Base-by-base conservation (phyloP, 2,888 invertebrate species). In the Quadroppia sp. region DNA sequence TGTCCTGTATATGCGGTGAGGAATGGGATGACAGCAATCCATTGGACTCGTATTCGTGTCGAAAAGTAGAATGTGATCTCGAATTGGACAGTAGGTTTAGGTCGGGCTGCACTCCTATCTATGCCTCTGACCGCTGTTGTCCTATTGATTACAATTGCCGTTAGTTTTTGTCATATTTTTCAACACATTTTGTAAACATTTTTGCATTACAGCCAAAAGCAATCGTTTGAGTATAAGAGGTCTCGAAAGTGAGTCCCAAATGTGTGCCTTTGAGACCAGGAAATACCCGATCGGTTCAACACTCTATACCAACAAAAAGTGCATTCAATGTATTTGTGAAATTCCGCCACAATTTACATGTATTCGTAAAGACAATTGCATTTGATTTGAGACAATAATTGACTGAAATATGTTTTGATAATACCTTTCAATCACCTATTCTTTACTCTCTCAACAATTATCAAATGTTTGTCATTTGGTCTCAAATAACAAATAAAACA, bases 311-410 rank as follows among this genome's bases (percentile, higher is more conserved):
- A n/a, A 20, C 6, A 30, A 53, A 20, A 50, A 50, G 20, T 74
- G 74, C 53, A 36, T 50, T 6, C 32, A 74, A 17, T 74, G 74
- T 53, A 69, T 70, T 9, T 74, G 74, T 71, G 30, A 48, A 20
- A 15, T 74, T 17, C 74, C 74, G 13, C 74, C 74, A 2, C 70
- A 74, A 17, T 74, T 74, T 30, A 74, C 74, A 13, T 74, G 74
- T 42, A 59, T 74, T 20, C 32, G 67, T 4, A 73, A 67, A 32
- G 36, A 9, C 36, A 48, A 70, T 69, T 73, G 73, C 30, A 9
- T 53, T 53, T 53, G 13, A 53, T 6, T 53, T 53, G n/a, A n/a
- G n/a, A n/a, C n/a, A n/a, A n/a, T n/a, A n/a, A n/a, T n/a, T n/a
- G n/a, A n/a, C n/a, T n/a, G n/a, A n/a, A n/a, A n/a, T n/a, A n/a